Percentiles rank a stretch among this genome's conserved stretches.
phyloP scores from a whole-genome alignment of 2,797 vertebrate species.

The Streptopelia turtur region DNA sequence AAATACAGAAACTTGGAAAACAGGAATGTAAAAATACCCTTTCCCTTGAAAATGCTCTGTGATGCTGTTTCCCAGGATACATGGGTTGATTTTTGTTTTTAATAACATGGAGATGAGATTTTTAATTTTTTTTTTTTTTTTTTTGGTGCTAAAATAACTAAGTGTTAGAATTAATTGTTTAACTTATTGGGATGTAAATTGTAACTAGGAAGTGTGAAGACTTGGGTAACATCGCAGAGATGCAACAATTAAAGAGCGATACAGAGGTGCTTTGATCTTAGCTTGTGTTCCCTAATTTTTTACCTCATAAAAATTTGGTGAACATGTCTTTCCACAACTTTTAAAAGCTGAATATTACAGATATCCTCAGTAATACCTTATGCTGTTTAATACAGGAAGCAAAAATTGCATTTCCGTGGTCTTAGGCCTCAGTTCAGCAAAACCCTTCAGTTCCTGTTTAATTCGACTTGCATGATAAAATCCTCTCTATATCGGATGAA shows the following conservation, averaged over 20 bases:
- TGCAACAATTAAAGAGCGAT: neutral
- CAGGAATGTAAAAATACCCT: slow-evolving; percentile 23
- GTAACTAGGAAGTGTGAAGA: neutral
- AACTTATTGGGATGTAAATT: neutral
- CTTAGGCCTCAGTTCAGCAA: neutral
- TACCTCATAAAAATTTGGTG: neutral
- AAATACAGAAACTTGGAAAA: slow-evolving; percentile 59
- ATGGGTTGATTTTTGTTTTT: neutral
- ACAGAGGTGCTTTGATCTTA: neutral
- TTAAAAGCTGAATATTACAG: neutral
- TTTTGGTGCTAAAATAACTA: neutral
- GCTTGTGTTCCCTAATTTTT: neutral
- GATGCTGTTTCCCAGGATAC: slow-evolving; percentile 47
- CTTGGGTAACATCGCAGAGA: neutral
- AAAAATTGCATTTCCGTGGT: neutral
- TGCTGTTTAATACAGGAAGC: neutral
- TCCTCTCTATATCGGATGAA: neutral
- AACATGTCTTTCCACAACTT: neutral
- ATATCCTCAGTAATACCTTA: neutral
- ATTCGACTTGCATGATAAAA: neutral
- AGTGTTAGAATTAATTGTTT: neutral
- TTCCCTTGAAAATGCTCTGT: slow-evolving; percentile 53
- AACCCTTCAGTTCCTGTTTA: neutral
- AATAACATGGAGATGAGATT: neutral
- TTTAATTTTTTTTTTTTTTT: neutral